Percentiles rank a stretch among this genome's conserved stretches.
Evolutionary conservation across 2,113 vertebrate genomes (phyloP).

Genomic region (Carettochelys insculpta): DNA sequence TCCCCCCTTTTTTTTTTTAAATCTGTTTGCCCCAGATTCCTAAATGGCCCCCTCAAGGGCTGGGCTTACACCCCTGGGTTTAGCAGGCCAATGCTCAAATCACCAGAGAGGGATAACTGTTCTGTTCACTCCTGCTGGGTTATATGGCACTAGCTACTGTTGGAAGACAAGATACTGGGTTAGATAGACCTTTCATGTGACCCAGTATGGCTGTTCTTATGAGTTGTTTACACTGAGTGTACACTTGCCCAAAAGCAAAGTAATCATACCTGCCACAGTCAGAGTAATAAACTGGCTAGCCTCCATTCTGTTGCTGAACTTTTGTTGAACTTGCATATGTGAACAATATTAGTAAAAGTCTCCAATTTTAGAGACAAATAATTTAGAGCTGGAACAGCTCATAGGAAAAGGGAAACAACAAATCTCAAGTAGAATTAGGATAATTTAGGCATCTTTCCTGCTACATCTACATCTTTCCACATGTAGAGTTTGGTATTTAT

Average conservation of each 20-base stretch:
- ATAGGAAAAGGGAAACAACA: neutral
- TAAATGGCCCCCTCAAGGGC: too few relatives aligned
- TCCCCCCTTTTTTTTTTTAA: too few relatives aligned
- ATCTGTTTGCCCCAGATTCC: too few relatives aligned
- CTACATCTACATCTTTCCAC: neutral
- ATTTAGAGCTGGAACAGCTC: neutral
- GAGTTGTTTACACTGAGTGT: neutral
- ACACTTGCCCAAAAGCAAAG: neutral
- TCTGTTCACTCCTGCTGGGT: too few relatives aligned
- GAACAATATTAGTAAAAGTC: neutral
- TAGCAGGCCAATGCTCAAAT: too few relatives aligned
- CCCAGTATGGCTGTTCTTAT: too few relatives aligned
- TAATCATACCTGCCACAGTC: neutral
- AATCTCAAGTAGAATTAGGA: neutral
- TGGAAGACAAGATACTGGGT: too few relatives aligned
- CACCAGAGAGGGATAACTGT: too few relatives aligned
- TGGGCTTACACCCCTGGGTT: too few relatives aligned
- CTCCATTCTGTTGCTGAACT: neutral
- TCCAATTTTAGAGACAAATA: neutral
- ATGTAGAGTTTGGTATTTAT: neutral
- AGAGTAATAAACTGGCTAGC: neutral
- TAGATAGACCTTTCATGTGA: too few relatives aligned
- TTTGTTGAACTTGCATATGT: neutral
- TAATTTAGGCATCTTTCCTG: neutral
- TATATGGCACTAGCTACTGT: too few relatives aligned